Evolutionary conservation across 2,113 vertebrate genomes (phyloP), one percentile per base, ranked within the genome.

Genomic region (Microcebus tavaratra): DNA sequence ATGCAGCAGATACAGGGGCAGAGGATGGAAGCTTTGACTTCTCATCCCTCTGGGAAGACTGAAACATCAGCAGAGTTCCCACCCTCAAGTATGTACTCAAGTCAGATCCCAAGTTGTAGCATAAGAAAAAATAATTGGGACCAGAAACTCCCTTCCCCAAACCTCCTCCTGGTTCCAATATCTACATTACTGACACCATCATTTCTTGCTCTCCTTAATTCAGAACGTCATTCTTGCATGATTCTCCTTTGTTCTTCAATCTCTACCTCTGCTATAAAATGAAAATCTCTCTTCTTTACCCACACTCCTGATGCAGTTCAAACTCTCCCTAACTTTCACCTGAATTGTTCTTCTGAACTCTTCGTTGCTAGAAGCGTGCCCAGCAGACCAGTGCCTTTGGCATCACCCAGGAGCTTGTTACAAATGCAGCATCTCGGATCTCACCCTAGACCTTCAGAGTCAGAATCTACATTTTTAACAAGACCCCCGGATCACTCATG

Each of bases 111-210:
- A 92, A 23, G 1, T 13, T 45, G 25, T 45, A 89, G 18, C 57
- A 72, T 36, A 72, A 65, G 39, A 53, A 90, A 65, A 94, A 91
- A 89, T 42, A 57, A 91, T 18, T 27, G 15, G 5, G 15, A 57
- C 31, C 88, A 55, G 42, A 83, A 97, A 63, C 65, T 29, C 5
- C 31, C 39, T 82, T 92, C 63, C 34, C 20, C 31, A 45, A 29
- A 36, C 20, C 25, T 55, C 34, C 73, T 89, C 55, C 17, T 65
- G 18, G 68, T 29, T 92, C 80, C 29, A 83, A 39, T 18, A 55
- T 29, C 65, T 39, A 25, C 20, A 18, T 39, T 45, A 85, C 4
- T 31, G 29, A 53, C 2, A 4, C 72, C 29, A 39, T 23, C 12
- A 9, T 67, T 89, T 82, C 72, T 53, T 68, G 5, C 36, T 90